Conservation (phyloP, 2,888 invertebrate species). For the Erebia aethiops region DNA sequence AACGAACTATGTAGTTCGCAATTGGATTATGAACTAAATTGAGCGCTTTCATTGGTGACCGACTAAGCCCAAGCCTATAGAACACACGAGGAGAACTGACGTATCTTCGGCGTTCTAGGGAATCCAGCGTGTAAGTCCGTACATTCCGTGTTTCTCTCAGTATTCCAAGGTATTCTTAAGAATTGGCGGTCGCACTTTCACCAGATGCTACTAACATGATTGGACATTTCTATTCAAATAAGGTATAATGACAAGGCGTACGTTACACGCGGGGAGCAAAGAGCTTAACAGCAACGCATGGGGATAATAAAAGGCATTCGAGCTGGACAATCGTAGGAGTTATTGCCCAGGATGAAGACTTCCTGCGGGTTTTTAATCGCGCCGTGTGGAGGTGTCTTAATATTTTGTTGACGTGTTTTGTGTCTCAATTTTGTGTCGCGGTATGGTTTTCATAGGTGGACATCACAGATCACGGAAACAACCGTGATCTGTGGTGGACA, state of each 20-base stretch:
- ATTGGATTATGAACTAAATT: too few species aligned
- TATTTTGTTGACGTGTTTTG: conserved; percentile 17
- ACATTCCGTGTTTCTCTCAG: too few species aligned
- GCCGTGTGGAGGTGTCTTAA: conserved; percentile 30
- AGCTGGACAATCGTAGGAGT: conserved; percentile 40
- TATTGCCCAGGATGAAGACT: conserved; percentile 42
- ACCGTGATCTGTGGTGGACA: too few species aligned
- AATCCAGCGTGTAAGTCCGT: too few species aligned
- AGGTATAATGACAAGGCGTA: conserved; percentile 39
- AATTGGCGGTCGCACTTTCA: too few species aligned
- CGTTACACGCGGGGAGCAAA: conserved; percentile 33
- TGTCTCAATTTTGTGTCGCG: conserved; percentile 5
- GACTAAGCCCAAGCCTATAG: too few species aligned
- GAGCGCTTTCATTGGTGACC: too few species aligned
- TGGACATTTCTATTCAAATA: background rate
- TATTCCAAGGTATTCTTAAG: too few species aligned
- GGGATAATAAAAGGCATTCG: conserved; percentile 39
- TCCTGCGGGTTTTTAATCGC: conserved; percentile 40
- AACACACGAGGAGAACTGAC: too few species aligned
- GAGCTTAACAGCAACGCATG: conserved; percentile 38
- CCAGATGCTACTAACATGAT: background rate
- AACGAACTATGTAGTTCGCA: too few species aligned
- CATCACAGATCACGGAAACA: too few species aligned
- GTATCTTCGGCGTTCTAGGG: too few species aligned
- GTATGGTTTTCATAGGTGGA: background rate